These are phyloP conservation scores for Thrips palmi DNA, from an alignment of 1,140 invertebrate genomes.

Conservation along the genomic window DNA sequence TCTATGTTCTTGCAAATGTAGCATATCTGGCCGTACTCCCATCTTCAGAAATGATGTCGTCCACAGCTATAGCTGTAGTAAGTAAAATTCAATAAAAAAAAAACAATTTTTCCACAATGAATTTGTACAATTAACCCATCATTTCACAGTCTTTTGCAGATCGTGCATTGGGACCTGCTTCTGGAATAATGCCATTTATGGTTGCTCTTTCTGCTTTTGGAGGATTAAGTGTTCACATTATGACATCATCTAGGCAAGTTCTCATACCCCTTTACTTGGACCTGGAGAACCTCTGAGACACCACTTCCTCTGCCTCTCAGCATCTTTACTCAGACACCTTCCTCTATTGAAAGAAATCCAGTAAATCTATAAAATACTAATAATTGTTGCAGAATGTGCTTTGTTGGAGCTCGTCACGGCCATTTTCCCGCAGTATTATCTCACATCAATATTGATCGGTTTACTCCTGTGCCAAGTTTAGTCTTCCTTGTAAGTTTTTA, in stretches of 20 bases:
- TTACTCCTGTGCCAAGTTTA: slow-evolving; percentile 69
- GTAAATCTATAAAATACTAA: too few relatives aligned
- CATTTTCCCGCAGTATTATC: slow-evolving; percentile 71
- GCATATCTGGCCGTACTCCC: slow-evolving; percentile 85
- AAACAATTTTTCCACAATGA: not conserved
- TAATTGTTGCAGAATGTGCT: slow-evolving; percentile 47
- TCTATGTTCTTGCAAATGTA: slow-evolving; percentile 85
- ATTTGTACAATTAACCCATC: slow-evolving; percentile 11
- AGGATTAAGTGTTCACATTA: slow-evolving; percentile 73
- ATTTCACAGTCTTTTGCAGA: slow-evolving; percentile 60
- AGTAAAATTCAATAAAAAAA: slow-evolving; percentile 22
- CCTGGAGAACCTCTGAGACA: too few relatives aligned
- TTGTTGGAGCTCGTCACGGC: slow-evolving; percentile 76
- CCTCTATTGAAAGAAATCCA: too few relatives aligned
- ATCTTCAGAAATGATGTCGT: slow-evolving; percentile 58
- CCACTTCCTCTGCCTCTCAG: too few relatives aligned
- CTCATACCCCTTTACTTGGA: not conserved
- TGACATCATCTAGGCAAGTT: slow-evolving; percentile 48
- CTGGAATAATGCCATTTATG: slow-evolving; percentile 65
- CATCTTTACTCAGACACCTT: too few relatives aligned
- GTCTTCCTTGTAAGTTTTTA: slow-evolving; percentile 54
- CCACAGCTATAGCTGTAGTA: slow-evolving; percentile 88
- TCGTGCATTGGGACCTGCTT: slow-evolving; percentile 43
- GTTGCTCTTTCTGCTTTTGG: slow-evolving; percentile 74
- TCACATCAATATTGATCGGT: slow-evolving; percentile 62